Evolutionary conservation across 2,797 vertebrate genomes (phyloP), one percentile per base, ranked within the genome.

Genomic region (Dendrocincla tyrannina): DNA sequence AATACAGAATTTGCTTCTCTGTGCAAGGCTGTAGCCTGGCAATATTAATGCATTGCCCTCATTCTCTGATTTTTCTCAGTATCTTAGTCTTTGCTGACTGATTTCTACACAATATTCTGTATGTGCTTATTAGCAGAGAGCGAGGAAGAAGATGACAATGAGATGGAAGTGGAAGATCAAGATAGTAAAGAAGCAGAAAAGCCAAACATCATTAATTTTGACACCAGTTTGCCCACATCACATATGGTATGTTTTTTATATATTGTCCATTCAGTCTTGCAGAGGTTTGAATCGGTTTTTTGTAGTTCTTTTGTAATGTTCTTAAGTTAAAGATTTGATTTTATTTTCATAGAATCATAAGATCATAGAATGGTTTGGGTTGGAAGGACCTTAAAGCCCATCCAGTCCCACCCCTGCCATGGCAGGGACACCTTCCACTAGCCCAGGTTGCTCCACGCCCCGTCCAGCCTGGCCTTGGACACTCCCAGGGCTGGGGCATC

Each of bases 211-310:
- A 99, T 99, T 93, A 99, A 99, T 89, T 99, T 99, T 98, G 99
- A 99, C 97, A 98, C 99, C 67, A 99, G 99, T 93, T 98, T 99
- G 83, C 99, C 99, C 47, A 99, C 99, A 2, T 99, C 99, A 63
- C 99, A 99, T 32, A 80, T 98, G 94, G 99, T 99, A 97, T 95
- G 99, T 98, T 46, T 62, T 39, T n/a, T 33, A 6, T 9, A 3
- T 20, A 1, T 35, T 16, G 4, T 8, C 44, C 7, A 5, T 53
- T 55, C 30, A 72, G 13, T 32, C 13, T n/a, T 33, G 18, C 39
- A 32, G 35, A 13, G 22, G 7, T 50, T 91, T 70, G n/a, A 19
- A 11, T n/a, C 22, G 11, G 1, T 11, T 49, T 79, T 83, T 16
- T 24, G 3, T 16, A 12, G 20, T 53, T 64, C n/a, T 56, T 0